phyloP scores from a whole-genome alignment of 2,888 invertebrate genomes.

The Acrocera orbiculus region DNA sequence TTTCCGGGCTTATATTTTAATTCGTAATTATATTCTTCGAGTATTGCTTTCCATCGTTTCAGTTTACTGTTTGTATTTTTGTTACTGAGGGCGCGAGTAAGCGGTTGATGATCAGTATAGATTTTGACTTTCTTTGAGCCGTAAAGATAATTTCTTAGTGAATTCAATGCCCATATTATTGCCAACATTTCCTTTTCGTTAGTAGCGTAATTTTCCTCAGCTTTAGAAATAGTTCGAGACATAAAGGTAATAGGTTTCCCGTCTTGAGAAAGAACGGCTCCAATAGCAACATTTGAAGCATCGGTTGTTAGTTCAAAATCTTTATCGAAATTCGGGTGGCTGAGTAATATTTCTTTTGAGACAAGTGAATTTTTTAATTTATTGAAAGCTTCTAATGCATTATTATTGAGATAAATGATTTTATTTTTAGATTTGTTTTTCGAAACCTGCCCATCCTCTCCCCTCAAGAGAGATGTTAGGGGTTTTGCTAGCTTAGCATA shows the following conservation, averaged over 20 bases:
- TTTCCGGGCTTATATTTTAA: constrained; percentile 5
- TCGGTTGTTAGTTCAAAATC: constrained; percentile 3
- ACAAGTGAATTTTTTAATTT: constrained; percentile 4
- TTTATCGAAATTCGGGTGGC: constrained; percentile 4
- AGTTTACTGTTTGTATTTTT: constrained; percentile 3
- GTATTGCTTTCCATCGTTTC: constrained; percentile 5
- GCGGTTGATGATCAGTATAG: constrained; percentile 1
- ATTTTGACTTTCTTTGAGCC: constrained; percentile 3
- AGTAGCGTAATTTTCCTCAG: constrained; percentile 2
- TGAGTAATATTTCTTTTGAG: constrained; percentile 3
- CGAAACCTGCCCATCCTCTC: constrained; percentile 7
- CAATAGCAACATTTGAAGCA: constrained; percentile 3
- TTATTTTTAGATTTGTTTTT: constrained; percentile 6
- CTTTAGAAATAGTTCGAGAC: constrained; percentile 1
- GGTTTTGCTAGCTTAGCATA: constrained; percentile 14
- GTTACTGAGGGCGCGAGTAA: constrained; percentile 3
- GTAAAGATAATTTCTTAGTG: constrained; percentile 2
- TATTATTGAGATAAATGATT: neutral
- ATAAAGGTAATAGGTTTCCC: constrained; percentile 2
- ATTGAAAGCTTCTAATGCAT: constrained; percentile 1
- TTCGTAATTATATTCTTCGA: constrained; percentile 4
- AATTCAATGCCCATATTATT: constrained; percentile 3
- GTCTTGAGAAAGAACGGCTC: constrained; percentile 3
- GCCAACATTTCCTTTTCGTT: constrained; percentile 4
- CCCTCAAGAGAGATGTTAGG: constrained; percentile 12